Conservation (phyloP, 2,113 vertebrate genomes). For the Panthera leo region DNA sequence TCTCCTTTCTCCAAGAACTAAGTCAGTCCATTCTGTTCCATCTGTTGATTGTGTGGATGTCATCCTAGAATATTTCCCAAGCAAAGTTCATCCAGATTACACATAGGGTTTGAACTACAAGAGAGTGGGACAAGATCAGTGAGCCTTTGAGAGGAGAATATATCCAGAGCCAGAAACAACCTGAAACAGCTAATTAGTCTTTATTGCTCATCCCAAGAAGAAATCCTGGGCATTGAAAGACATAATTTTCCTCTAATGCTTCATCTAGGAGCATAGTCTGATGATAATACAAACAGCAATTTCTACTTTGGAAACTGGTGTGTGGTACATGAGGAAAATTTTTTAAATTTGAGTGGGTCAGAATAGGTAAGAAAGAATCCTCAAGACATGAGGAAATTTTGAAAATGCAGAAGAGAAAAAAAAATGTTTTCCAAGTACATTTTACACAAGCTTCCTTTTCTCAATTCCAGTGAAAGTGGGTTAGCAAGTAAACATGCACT, state of each 20-base stretch:
- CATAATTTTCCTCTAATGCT: neutral
- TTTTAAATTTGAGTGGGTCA: neutral
- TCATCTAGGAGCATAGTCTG: neutral
- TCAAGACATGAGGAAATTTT: too few relatives aligned
- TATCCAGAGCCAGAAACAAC: neutral
- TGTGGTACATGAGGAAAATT: neutral
- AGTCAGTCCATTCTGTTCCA: neutral
- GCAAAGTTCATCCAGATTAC: neutral
- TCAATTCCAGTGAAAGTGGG: neutral
- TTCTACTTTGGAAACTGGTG: neutral
- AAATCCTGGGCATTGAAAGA: neutral
- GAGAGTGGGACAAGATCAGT: neutral
- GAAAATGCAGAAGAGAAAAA: neutral
- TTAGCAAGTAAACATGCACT: neutral
- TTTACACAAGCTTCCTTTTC: neutral
- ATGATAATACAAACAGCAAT: neutral
- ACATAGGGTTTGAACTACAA: neutral
- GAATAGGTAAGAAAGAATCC: neutral
- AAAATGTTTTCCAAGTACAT: neutral
- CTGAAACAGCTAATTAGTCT: neutral
- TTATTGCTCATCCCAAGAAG: neutral
- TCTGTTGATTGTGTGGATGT: neutral
- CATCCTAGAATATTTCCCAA: neutral
- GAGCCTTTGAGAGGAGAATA: neutral
- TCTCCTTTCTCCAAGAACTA: neutral